phyloP scores from a whole-genome alignment of 2,888 invertebrate genomes.

The Sepioteuthis lessoniana region DNA sequence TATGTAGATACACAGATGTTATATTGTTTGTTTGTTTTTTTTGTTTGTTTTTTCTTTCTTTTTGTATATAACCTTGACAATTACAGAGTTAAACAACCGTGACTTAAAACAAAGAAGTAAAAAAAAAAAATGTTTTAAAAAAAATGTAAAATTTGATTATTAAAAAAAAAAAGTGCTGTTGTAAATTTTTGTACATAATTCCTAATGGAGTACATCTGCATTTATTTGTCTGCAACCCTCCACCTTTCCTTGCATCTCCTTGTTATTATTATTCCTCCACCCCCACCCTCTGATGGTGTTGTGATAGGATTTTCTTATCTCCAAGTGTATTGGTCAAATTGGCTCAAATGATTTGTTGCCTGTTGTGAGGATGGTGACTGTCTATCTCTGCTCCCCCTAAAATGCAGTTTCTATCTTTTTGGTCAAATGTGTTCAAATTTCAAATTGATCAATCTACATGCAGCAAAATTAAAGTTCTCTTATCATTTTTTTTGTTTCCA shows the following conservation, averaged over 20 bases:
- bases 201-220: neutral
- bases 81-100: conserved; percentile 34
- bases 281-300: neutral
- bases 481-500: neutral
- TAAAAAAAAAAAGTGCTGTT: neutral
- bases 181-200: conserved; percentile 8
- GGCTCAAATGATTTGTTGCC: neutral
- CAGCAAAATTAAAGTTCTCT: neutral
- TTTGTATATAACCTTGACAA: neutral
- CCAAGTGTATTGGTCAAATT: neutral
- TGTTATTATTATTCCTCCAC: neutral
- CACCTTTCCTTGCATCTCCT: neutral
- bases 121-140: neutral
- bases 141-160: conserved; percentile 38
- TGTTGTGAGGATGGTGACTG: neutral
- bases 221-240: neutral
- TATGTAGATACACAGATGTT: conserved; percentile 14
- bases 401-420: neutral
- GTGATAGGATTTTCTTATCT: neutral
- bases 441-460: neutral
- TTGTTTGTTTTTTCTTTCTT: neutral
- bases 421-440: neutral
- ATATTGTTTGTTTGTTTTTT: neutral
- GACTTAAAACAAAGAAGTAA: neutral
- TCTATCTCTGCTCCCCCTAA: neutral